Evolutionary conservation across 2,888 invertebrate species (phyloP).

Genomic region (Poecilobothrus nobilitatus): DNA sequence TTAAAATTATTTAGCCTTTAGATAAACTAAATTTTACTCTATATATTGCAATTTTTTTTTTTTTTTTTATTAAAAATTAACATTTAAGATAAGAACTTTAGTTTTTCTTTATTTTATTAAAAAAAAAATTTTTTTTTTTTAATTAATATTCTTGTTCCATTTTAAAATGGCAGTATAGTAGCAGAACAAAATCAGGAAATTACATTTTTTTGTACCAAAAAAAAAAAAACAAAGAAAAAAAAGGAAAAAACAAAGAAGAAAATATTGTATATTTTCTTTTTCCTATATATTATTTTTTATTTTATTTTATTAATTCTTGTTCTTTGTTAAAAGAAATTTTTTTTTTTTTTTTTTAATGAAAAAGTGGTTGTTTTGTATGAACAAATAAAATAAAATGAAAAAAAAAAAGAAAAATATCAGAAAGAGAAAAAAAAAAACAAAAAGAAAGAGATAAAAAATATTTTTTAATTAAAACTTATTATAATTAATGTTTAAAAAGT

Average conservation of each 20-base stretch:
- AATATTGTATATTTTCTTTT: neutral
- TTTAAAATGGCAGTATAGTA: neutral
- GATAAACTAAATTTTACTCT: no score
- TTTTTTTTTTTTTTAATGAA: no score
- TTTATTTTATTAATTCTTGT: no score
- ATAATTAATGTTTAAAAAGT: conserved; percentile 5
- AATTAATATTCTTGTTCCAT: neutral
- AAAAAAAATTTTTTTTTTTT: neutral
- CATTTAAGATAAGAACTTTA: no score
- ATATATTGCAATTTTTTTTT: no score
- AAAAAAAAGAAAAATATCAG: neutral
- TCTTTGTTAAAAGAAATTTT: no score
- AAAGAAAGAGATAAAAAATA: neutral
- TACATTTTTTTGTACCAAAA: neutral
- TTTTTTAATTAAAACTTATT: conserved; percentile 5
- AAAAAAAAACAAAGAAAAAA: no score
- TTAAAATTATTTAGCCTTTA: no score
- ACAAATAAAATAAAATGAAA: neutral
- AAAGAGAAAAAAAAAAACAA: neutral
- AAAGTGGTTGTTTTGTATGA: neutral
- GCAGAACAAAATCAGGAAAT: neutral
- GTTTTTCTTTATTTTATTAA: no score
- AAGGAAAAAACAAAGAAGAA: neutral
- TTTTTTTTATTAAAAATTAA: no score
- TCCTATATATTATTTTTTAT: neutral